Percentiles rank a stretch among this genome's conserved stretches.
phyloP scores from a whole-genome alignment of 2,113 vertebrate genomes.

The Ageneiosus marmoratus region DNA sequence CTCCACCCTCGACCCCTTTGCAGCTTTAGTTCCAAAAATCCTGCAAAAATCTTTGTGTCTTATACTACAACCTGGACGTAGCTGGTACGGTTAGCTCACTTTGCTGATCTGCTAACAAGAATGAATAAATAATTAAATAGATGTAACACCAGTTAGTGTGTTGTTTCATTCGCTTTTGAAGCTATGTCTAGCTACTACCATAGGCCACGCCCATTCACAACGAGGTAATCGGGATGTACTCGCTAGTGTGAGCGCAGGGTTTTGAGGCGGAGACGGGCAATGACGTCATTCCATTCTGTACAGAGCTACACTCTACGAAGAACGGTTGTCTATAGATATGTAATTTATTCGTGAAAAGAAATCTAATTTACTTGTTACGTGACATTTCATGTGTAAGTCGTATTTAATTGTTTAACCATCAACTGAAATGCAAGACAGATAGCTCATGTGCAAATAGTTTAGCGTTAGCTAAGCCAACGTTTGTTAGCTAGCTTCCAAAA shows the following conservation, averaged over 20 bases:
- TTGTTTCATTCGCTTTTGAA: background rate
- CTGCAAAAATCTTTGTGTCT: no score
- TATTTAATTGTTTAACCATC: background rate
- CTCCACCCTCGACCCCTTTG: no score
- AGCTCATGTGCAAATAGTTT: constrained; percentile 24
- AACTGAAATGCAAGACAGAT: background rate
- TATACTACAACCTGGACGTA: background rate
- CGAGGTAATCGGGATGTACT: background rate
- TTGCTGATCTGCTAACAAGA: background rate
- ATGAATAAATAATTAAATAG: background rate
- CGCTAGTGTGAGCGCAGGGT: background rate
- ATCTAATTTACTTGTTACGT: background rate
- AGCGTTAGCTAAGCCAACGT: background rate
- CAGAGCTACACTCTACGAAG: background rate
- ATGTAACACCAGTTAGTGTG: no score
- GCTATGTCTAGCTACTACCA: background rate
- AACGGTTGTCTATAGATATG: background rate
- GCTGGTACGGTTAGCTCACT: background rate
- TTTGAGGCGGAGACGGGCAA: background rate
- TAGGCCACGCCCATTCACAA: background rate
- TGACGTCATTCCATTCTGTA: background rate
- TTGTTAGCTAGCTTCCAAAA: background rate
- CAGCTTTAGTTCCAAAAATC: no score
- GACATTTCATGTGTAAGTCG: background rate
- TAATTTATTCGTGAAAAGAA: background rate